phyloP scores from a whole-genome alignment of 2,113 vertebrate genomes.

The Ciconia boyciana region DNA sequence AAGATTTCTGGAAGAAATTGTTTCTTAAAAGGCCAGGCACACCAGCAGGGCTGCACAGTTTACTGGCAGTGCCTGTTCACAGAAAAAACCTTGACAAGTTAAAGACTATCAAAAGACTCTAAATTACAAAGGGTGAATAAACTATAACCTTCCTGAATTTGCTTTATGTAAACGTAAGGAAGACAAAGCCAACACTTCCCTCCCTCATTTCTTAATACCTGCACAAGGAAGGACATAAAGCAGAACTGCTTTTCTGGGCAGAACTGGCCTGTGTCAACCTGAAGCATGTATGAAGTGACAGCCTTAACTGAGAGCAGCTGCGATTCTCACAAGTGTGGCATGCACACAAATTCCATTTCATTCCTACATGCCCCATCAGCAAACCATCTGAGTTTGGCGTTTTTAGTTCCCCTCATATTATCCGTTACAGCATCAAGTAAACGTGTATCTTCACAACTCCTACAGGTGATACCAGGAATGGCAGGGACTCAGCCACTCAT shows the following conservation, averaged over 20 bases:
- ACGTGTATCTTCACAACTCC: background rate
- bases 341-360: background rate
- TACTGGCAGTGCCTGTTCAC: background rate
- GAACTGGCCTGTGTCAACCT: background rate
- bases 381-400: background rate
- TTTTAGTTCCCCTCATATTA: background rate
- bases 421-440: background rate
- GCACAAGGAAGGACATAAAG: background rate
- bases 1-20: background rate
- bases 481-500: background rate
- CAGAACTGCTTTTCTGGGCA: background rate
- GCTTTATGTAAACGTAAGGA: background rate
- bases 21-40: background rate
- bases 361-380: background rate
- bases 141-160: background rate
- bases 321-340: background rate
- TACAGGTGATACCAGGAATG: background rate
- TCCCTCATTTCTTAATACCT: background rate
- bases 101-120: background rate
- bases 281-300: background rate
- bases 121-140: background rate
- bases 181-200: background rate
- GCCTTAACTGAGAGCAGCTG: background rate
- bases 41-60: background rate
- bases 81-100: background rate